phyloP scores from a whole-genome alignment of 2,797 vertebrate species.

The Tinamus major region DNA sequence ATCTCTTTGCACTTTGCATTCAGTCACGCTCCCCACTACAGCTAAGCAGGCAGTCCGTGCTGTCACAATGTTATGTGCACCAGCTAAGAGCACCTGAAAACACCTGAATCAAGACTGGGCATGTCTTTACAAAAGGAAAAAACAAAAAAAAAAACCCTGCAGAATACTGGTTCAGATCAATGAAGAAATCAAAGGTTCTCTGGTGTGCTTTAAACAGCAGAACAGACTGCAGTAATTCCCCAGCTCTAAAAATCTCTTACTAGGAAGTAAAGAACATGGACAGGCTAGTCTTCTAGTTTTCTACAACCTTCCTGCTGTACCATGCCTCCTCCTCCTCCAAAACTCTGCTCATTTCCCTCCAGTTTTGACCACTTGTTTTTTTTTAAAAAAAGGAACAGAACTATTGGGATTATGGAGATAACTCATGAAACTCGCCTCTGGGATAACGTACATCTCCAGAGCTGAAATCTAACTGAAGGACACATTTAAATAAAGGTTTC shows the following conservation, averaged over 20 bases:
- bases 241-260: not conserved
- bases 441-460: not conserved
- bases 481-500: not conserved
- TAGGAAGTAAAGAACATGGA: not conserved
- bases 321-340: not conserved
- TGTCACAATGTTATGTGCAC: not conserved
- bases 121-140: not conserved
- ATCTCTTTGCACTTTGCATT: not conserved
- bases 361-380: slow-evolving; percentile 1
- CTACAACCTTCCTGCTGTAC: not conserved
- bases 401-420: not conserved
- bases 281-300: not conserved
- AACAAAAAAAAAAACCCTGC: not conserved
- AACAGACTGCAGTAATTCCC: not conserved
- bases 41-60: not conserved
- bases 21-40: not conserved
- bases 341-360: not conserved
- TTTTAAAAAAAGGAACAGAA: not conserved
- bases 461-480: not conserved
- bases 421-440: not conserved
- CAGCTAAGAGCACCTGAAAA: not conserved
- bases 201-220: not conserved
- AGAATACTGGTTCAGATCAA: not conserved
- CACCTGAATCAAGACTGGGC: not conserved
- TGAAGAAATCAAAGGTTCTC: not conserved